phyloP scores from a whole-genome alignment of 2,797 vertebrate genomes.

The Cygnus olor region DNA sequence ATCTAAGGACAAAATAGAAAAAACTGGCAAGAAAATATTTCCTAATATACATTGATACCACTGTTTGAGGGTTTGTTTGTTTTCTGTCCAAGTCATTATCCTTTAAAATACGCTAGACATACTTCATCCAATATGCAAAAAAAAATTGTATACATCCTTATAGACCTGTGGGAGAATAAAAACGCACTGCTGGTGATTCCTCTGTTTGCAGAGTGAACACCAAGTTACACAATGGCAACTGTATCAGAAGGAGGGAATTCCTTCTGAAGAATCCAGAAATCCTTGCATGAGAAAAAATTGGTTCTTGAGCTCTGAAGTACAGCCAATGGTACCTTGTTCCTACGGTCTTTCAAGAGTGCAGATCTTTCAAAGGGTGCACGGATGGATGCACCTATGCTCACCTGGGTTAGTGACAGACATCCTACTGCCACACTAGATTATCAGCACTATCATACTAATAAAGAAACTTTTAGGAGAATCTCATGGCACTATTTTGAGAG shows the following conservation, averaged over 20 bases:
- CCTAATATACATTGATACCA: neutral
- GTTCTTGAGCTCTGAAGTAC: neutral
- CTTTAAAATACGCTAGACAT: neutral
- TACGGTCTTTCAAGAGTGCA: fast-evolving
- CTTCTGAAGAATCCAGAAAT: neutral
- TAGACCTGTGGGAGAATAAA: neutral
- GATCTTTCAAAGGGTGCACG: neutral
- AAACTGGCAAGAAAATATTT: neutral
- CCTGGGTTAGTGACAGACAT: neutral
- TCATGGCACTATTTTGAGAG: neutral
- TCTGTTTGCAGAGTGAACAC: neutral
- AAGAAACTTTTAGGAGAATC: neutral
- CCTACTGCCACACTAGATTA: neutral
- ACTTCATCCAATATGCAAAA: neutral
- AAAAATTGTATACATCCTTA: neutral
- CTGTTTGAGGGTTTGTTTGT: neutral
- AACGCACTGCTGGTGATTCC: neutral
- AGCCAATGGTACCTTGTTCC: neutral
- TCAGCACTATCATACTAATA: neutral
- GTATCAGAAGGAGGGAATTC: neutral
- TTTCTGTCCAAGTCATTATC: neutral
- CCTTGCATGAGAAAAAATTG: neutral
- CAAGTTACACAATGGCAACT: neutral
- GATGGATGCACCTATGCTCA: neutral
- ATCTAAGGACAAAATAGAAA: neutral